These are phyloP conservation scores for Hyperopisus bebe DNA, from an alignment of 2,113 vertebrate species.

Conservation along the genomic window DNA sequence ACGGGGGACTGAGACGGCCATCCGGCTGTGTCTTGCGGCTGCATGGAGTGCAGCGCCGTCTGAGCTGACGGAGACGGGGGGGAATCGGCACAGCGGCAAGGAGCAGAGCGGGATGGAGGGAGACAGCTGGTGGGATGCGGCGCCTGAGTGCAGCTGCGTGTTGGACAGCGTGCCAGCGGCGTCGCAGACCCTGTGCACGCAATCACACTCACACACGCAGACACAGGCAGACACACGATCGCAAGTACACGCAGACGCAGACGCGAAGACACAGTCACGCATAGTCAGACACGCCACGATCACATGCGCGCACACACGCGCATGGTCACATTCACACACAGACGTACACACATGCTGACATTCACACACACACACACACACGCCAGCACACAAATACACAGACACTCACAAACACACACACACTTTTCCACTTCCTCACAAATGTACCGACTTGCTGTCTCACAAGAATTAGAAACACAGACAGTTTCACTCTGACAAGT, in stretches of 20 bases:
- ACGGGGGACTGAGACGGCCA: not conserved
- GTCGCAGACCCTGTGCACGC: constrained; percentile 48
- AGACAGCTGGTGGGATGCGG: not conserved
- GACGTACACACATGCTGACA: not conserved
- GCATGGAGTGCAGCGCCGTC: not conserved
- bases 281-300: no score
- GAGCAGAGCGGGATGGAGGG: not conserved
- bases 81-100: not conserved
- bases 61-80: not conserved
- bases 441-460: not conserved
- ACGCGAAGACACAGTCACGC: no score
- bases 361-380: constrained; percentile 23
- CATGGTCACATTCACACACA: constrained; percentile 24
- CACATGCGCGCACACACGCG: no score
- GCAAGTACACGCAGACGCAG: not conserved
- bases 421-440: not conserved
- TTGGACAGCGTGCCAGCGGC: constrained; percentile 65
- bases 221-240: no score
- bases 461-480: not conserved
- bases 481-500: not conserved
- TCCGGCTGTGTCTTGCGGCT: not conserved
- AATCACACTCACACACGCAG: not conserved
- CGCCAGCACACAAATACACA: constrained; percentile 57
- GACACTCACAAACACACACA: not conserved
- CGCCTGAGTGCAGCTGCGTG: constrained; percentile 45